Base-by-base conservation (phyloP, 2,113 vertebrate genomes). In the Lynx canadensis region DNA sequence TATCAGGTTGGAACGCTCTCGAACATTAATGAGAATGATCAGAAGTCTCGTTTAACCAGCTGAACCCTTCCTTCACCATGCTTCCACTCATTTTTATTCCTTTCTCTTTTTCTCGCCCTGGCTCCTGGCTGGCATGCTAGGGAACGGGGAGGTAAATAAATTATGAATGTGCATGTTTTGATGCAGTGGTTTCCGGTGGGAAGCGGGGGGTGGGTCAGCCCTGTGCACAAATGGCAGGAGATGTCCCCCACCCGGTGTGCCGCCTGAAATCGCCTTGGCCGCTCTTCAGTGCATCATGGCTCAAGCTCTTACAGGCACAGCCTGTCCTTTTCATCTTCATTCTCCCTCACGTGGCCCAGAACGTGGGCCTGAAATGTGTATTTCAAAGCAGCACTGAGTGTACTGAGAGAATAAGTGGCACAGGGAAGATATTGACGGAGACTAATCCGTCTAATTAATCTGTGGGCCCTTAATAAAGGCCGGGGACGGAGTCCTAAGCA, bases 91-190 rank as follows among this genome's bases (percentile, higher is more conserved):
- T 98, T 97, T 97, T 97, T 98, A 95, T 81, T 98, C 97, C 97
- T 96, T 98, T 98, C 98, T 98, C 89, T 98, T 97, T 97, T 95
- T 96, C 97, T 98, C 96, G 85, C 93, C 97, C 97, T 97, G 97
- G 97, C 97, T 98, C 76, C 98, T 98, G 95, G 85, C 93, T 97
- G 98, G 94, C 98, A 98, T 97, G 96, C 98, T 98, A 98, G 98
- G 98, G 98, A 98, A 97, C 92, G 65, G 86, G 97, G 98, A 98
- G 98, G 98, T 98, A 98, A 98, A 98, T 98, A 98, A 98, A 98
- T 98, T 98, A 98, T 98, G 98, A 89, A 97, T 98, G 98, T 82
- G 95, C 97, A 86, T 97, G 94, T 92, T 98, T 98, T 23, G 18
- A 97, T 95, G 85, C 87, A 73, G 66, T 69, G 63, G 45, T 52